Evolutionary conservation across 2,888 invertebrate species (phyloP).

Genomic region (Leptarthrus brevirostris): DNA sequence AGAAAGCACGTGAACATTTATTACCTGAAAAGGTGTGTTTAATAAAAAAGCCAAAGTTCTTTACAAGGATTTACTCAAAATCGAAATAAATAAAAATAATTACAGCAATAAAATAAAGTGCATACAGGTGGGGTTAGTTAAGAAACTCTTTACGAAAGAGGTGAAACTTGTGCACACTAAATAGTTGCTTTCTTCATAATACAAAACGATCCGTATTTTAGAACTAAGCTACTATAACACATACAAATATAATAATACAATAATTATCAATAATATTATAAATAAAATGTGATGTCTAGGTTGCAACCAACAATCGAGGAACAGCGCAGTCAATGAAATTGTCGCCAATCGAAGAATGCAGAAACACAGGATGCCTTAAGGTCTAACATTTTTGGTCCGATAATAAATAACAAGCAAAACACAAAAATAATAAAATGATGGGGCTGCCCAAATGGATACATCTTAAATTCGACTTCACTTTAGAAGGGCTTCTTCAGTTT

Average conservation of each 20-base stretch:
- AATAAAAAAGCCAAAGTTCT: slow-evolving; percentile 19
- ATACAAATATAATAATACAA: slow-evolving; percentile 31
- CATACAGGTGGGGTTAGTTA: slow-evolving; percentile 47
- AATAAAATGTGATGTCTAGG: slow-evolving; percentile 43
- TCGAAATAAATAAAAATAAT: slow-evolving; percentile 45
- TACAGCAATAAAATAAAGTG: slow-evolving; percentile 43
- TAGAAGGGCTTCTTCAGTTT: slow-evolving; percentile 77
- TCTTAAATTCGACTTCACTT: slow-evolving; percentile 5
- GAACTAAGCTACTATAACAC: slow-evolving; percentile 35
- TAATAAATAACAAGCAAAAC: slow-evolving; percentile 48
- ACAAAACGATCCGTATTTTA: slow-evolving; percentile 38
- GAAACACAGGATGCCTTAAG: slow-evolving; percentile 26
- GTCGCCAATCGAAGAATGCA: slow-evolving; percentile 36
- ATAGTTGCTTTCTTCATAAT: slow-evolving; percentile 40
- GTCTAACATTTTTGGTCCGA: slow-evolving; percentile 48
- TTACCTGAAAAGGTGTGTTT: no score
- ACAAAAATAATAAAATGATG: neutral
- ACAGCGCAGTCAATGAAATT: slow-evolving; percentile 46
- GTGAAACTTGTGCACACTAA: slow-evolving; percentile 38
- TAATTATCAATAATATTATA: slow-evolving; percentile 39
- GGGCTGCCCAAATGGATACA: neutral
- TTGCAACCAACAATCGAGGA: slow-evolving; percentile 50
- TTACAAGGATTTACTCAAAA: slow-evolving; percentile 34
- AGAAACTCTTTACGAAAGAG: slow-evolving; percentile 45
- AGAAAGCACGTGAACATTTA: no score